Evolutionary conservation across 2,888 invertebrate species (phyloP).

Genomic region (Argyresthia goedartella): DNA sequence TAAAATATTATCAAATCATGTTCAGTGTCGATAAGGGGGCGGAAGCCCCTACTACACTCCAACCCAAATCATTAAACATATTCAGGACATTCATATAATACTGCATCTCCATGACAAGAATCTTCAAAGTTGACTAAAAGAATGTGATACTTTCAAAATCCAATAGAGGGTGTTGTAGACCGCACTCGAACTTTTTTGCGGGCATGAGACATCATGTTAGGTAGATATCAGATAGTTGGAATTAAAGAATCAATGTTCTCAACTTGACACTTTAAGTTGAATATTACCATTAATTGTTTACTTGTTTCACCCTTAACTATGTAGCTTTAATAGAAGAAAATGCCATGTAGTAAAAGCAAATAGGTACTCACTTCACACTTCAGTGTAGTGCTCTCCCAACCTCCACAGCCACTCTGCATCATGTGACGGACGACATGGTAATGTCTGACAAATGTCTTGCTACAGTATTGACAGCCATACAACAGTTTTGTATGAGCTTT

Average conservation of each 20-base stretch:
- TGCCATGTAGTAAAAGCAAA: conserved; percentile 9
- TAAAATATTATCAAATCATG: background rate
- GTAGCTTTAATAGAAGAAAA: too few relatives aligned
- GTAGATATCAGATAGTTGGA: too few relatives aligned
- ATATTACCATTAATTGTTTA: too few relatives aligned
- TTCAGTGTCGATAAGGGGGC: too few relatives aligned
- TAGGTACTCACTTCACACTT: conserved; percentile 52
- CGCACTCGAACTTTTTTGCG: background rate
- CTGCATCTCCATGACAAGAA: background rate
- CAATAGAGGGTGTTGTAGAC: background rate
- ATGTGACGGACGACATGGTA: conserved; percentile 82
- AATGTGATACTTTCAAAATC: too few relatives aligned
- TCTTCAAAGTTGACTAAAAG: background rate
- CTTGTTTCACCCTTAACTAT: too few relatives aligned
- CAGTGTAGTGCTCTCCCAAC: conserved; percentile 30
- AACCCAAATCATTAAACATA: background rate
- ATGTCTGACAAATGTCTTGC: conserved; percentile 79
- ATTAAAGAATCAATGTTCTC: too few relatives aligned
- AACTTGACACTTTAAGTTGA: too few relatives aligned
- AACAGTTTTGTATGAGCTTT: conserved; percentile 66
- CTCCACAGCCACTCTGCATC: conserved; percentile 77
- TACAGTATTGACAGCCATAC: conserved; percentile 77
- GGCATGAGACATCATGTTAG: too few relatives aligned
- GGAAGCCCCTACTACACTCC: too few relatives aligned
- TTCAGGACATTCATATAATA: background rate